Evolutionary conservation across 2,888 invertebrate species (phyloP), one percentile per base, ranked within the genome.

Genomic region (Drosophila subquinaria): DNA sequence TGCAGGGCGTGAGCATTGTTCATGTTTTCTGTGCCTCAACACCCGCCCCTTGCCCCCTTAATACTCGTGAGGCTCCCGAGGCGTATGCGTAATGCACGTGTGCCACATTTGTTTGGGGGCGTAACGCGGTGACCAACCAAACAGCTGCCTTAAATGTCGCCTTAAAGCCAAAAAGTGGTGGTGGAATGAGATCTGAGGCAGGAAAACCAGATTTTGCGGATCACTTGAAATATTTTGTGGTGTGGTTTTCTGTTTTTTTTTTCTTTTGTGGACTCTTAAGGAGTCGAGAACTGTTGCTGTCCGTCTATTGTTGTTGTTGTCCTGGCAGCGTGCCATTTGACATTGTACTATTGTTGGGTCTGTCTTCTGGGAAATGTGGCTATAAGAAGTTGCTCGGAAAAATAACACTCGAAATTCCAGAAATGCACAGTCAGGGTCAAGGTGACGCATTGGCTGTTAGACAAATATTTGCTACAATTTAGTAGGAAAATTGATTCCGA

Each of bases 341-440:
- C 65, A 65, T 73, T 74, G 66, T 70, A 64, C 48, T 57, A 13
- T 43, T 43, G 47, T 55, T n/a, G 48, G 9, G 36, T 20, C 50
- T 38, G 30, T 43, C 45, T 68, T 64, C 45, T 38, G 20, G 13
- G 43, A 56, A 64, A 35, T 57, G 57, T 36, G 57, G 23, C 50
- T 15, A 23, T 11, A 55, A 30, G 33, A 48, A 56, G 45, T 36
- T 4, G 17, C 53, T 40, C 10, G 60, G 59, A 69, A 73, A 73
- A 59, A 69, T 73, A 73, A 60, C 62, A 70, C 71, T 74, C 45
- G 48, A 74, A 74, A 61, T 74, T 67, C 65, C 79, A 66, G 35
- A 38, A 30, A n/a, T n/a, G 4, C 20, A 67, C 20, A 11, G 35
- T 57, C 56, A 79, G 57, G 79, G 75, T 79, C 82, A 79, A 79